Conservation (phyloP, 2,888 invertebrate genomes). For the Trichogramma dendrolimi region DNA sequence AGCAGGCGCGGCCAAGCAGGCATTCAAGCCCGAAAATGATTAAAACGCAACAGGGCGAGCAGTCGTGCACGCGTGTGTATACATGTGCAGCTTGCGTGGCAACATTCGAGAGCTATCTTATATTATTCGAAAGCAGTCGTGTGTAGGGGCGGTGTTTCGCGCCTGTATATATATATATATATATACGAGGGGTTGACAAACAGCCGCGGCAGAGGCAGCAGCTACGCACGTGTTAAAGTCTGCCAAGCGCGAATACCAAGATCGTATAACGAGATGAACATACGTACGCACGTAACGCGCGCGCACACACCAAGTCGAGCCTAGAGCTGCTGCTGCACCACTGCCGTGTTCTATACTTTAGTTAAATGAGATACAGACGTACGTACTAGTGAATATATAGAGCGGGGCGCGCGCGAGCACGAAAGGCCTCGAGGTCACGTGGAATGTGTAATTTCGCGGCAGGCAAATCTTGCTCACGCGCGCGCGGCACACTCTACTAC, state of each 20-base stretch:
- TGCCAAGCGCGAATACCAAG: slow-evolving; percentile 16
- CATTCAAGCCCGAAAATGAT: too few species aligned
- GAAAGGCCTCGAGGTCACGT: slow-evolving; percentile 18
- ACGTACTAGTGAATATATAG: slow-evolving; percentile 3
- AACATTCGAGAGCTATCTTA: too few species aligned
- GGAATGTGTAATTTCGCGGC: slow-evolving; percentile 28
- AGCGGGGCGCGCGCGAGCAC: neutral
- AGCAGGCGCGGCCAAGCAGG: too few species aligned
- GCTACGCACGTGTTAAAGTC: neutral
- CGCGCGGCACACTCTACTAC: too few species aligned
- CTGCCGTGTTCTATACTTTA: neutral
- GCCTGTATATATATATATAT: too few species aligned
- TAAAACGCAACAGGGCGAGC: too few species aligned
- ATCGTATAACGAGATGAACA: slow-evolving; percentile 14
- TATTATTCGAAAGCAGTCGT: too few species aligned
- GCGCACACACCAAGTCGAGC: slow-evolving; percentile 1
- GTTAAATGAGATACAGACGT: slow-evolving; percentile 22
- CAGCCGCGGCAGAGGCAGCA: neutral
- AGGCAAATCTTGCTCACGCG: slow-evolving; percentile 15
- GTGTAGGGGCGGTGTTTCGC: too few species aligned
- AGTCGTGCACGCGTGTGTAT: too few species aligned
- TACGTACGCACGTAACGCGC: neutral
- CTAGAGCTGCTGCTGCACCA: neutral
- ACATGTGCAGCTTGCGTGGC: too few species aligned
- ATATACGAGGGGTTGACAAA: too few species aligned